Conservation (phyloP, 2,797 vertebrate species). For the Spatula clypeata region DNA sequence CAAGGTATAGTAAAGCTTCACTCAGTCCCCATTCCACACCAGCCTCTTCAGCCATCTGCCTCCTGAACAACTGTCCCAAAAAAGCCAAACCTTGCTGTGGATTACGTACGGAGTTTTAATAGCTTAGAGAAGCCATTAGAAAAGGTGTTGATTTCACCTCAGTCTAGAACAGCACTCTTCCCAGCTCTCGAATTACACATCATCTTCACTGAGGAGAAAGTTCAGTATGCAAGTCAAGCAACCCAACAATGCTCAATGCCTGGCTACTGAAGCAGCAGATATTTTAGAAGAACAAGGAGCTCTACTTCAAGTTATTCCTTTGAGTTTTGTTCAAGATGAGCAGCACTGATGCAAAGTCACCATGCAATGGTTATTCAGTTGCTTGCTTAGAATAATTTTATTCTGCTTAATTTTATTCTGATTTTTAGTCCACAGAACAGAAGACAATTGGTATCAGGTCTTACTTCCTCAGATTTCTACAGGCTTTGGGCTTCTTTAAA, state of each 20-base stretch:
- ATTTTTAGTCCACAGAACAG: conserved; percentile 16
- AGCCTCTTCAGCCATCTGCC: neutral
- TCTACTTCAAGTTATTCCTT: neutral
- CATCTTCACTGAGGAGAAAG: neutral
- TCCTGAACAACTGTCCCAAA: neutral
- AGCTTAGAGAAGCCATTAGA: neutral
- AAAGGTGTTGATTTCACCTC: neutral
- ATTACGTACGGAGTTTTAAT: neutral
- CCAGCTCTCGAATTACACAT: neutral
- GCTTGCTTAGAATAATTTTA: conserved; percentile 49
- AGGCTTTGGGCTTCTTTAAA: neutral
- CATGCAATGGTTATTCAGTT: neutral
- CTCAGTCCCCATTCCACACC: neutral
- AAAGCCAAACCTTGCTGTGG: accelerated
- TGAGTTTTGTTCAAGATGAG: neutral
- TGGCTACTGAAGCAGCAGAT: neutral
- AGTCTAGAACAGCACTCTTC: neutral
- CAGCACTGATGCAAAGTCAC: neutral
- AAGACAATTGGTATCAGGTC: neutral
- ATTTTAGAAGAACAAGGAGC: neutral
- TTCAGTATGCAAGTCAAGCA: neutral
- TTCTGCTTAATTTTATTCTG: conserved; percentile 19
- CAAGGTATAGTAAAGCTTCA: neutral
- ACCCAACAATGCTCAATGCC: accelerated
- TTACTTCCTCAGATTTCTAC: neutral